A percentile compares a stretch with the other conserved stretches of the same genome.
Evolutionary conservation across 1,140 invertebrate genomes (phyloP).

Genomic region (Cryptotermes secundus): DNA sequence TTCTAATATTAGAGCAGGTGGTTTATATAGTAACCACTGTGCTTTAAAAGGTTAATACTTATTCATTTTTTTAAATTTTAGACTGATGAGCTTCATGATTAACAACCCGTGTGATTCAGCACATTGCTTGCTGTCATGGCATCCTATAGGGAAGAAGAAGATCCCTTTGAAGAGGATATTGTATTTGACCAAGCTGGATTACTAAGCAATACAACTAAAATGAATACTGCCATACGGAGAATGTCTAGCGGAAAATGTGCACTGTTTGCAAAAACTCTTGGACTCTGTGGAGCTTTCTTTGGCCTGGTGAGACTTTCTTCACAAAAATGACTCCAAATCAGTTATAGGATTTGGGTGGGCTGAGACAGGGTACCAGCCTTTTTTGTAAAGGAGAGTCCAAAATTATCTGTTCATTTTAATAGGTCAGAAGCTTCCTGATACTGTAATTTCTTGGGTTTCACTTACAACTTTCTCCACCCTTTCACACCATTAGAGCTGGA

Average conservation of each 20-base stretch:
- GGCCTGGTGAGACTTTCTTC: slow-evolving; percentile 37
- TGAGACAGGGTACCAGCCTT: too few relatives aligned
- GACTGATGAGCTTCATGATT: background rate
- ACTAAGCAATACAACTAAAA: slow-evolving; percentile 34
- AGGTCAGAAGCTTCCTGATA: too few relatives aligned
- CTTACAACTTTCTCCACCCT: too few relatives aligned
- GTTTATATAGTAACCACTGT: background rate
- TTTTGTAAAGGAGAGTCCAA: too few relatives aligned
- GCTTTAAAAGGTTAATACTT: background rate
- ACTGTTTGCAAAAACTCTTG: slow-evolving; percentile 36
- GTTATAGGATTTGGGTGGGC: too few relatives aligned
- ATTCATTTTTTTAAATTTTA: background rate
- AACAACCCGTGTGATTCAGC: background rate
- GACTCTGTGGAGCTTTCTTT: slow-evolving; percentile 39
- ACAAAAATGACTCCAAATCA: too few relatives aligned
- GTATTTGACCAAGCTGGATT: slow-evolving; percentile 39
- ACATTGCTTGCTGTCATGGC: slow-evolving; percentile 26
- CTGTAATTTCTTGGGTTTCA: too few relatives aligned
- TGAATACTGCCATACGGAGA: slow-evolving; percentile 32
- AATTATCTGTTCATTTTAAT: too few relatives aligned
- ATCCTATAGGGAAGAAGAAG: slow-evolving; percentile 35
- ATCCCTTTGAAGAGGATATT: slow-evolving; percentile 38
- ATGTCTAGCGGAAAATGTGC: slow-evolving; percentile 36
- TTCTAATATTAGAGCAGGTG: background rate
- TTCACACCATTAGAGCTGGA: too few relatives aligned